Conservation (phyloP, 2,113 vertebrate genomes). For the Charina bottae region DNA sequence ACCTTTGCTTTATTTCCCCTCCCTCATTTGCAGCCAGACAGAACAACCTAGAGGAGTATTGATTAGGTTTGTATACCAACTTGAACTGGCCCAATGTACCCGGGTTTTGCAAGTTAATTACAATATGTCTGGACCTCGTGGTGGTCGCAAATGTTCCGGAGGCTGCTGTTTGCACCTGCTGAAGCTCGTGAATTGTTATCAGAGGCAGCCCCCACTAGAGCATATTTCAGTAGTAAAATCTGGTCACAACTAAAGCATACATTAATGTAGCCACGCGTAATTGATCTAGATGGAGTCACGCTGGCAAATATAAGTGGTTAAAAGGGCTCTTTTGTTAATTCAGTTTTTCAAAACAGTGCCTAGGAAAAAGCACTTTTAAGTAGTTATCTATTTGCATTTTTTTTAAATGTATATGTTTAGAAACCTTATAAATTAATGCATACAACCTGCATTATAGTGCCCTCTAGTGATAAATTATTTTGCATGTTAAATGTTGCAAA, state of each 20-base stretch:
- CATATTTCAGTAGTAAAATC: not conserved
- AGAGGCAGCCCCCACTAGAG: not conserved
- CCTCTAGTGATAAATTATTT: constrained; percentile 67
- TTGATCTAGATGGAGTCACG: not conserved
- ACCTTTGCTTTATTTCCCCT: not conserved
- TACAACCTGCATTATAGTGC: constrained; percentile 48
- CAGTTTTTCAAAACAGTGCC: not conserved
- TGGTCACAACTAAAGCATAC: not conserved
- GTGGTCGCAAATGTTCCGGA: not conserved
- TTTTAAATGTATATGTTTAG: not conserved
- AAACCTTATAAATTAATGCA: not conserved
- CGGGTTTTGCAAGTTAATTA: not conserved
- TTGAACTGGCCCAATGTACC: not conserved
- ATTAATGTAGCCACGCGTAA: not conserved
- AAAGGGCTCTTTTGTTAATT: not conserved
- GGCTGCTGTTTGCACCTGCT: not conserved
- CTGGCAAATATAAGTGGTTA: not conserved
- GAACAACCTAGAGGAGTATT: not conserved
- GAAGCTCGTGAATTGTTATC: not conserved
- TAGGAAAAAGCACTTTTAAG: not conserved
- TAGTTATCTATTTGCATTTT: not conserved
- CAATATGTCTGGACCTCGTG: not conserved
- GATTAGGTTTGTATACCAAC: not conserved
- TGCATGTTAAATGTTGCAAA: not conserved
- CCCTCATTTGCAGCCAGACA: not conserved